These are phyloP conservation scores for Lasioglossum villosulum DNA, from an alignment of 2,888 invertebrate species.

Conservation along the genomic window DNA sequence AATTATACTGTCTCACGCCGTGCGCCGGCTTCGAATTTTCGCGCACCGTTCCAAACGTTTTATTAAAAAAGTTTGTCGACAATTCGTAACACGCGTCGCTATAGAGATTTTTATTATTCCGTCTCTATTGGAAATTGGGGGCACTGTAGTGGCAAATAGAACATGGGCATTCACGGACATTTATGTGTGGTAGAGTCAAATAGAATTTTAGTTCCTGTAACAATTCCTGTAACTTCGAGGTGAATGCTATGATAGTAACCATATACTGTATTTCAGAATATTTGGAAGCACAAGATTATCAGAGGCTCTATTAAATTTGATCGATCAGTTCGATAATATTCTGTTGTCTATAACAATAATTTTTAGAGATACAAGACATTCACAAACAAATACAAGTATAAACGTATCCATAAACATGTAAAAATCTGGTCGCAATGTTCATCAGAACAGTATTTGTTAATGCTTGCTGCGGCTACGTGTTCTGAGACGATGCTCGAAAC, in stretches of 20 bases:
- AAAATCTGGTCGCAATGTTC: background rate
- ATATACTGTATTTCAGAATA: background rate
- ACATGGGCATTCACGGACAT: background rate
- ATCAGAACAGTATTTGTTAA: background rate
- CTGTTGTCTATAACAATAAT: background rate
- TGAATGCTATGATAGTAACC: background rate
- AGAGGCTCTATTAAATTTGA: background rate
- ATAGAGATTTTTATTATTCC: background rate
- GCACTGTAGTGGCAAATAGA: background rate
- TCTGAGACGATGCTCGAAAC: background rate
- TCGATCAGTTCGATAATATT: background rate
- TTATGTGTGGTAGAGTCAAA: background rate
- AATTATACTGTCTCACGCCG: background rate
- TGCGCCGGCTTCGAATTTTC: background rate
- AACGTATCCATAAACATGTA: background rate
- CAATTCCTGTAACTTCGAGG: no score
- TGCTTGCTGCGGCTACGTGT: background rate
- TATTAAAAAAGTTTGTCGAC: background rate
- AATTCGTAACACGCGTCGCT: background rate
- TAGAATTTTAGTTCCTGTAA: background rate
- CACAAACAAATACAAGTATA: no score
- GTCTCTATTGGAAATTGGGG: background rate
- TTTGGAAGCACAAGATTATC: background rate
- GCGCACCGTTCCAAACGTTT: background rate
- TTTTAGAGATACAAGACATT: background rate